Conservation (phyloP, 2,113 vertebrate species). For the Emydura subglobosa region DNA sequence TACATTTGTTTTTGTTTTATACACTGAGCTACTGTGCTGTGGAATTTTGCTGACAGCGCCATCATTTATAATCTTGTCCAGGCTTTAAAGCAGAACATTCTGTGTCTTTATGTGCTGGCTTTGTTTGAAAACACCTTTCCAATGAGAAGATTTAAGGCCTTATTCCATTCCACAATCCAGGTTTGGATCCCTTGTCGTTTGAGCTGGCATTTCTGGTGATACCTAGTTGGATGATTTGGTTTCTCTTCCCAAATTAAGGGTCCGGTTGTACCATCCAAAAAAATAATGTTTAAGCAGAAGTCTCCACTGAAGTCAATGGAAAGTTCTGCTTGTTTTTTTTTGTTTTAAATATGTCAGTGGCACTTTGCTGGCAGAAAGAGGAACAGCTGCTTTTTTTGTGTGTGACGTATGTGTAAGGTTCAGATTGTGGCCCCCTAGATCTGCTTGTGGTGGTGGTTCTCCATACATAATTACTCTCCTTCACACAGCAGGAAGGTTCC, state of each 20-base stretch:
- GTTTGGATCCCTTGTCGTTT: rapidly evolving
- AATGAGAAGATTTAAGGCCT: rapidly evolving
- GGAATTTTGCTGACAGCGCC: background rate
- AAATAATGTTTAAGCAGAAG: background rate
- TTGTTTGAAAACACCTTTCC: background rate
- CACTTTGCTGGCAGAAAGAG: background rate
- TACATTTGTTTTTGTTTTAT: background rate
- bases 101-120: rapidly evolving
- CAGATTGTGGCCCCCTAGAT: background rate
- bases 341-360: rapidly evolving
- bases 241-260: background rate
- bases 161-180: rapidly evolving
- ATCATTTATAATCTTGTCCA: background rate
- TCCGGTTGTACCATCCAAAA: background rate
- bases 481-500: background rate
- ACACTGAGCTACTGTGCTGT: background rate
- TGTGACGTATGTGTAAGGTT: background rate
- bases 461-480: background rate
- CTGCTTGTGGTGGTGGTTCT: background rate
- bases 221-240: background rate
- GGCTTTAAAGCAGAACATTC: background rate
- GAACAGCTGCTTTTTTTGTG: background rate
- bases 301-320: background rate
- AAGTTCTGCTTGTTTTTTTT: background rate
- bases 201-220: background rate